Evolutionary conservation across 1,140 invertebrate species (phyloP).

Genomic region (Leptopilina clavipes): DNA sequence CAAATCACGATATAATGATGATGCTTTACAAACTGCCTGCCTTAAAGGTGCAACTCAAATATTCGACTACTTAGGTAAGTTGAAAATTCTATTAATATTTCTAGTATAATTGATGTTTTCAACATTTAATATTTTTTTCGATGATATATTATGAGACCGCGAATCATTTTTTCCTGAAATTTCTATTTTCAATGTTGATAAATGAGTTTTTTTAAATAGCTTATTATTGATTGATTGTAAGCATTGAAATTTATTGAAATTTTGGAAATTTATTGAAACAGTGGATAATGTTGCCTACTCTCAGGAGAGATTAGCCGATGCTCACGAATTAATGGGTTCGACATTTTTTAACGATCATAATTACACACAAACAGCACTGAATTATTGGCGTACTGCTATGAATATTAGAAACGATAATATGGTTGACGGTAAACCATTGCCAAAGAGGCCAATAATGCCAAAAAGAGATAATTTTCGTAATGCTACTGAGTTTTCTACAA

Average conservation of each 20-base stretch:
- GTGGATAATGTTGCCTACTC: constrained; percentile 76
- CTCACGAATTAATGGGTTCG: constrained; percentile 88
- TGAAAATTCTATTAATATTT: not conserved
- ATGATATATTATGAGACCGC: too few relatives aligned
- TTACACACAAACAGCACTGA: constrained; percentile 79
- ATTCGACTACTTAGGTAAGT: constrained; percentile 82
- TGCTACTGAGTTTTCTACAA: constrained; percentile 82
- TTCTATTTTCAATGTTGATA: constrained; percentile 6
- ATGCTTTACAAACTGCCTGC: constrained; percentile 92
- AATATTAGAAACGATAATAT: constrained; percentile 73
- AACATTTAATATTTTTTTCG: not conserved
- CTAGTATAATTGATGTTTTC: not conserved
- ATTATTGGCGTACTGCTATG: constrained; percentile 82
- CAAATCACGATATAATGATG: constrained; percentile 88
- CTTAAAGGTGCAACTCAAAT: constrained; percentile 90
- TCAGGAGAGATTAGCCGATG: constrained; percentile 84
- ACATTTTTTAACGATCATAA: constrained; percentile 90
- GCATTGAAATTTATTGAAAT: too few relatives aligned
- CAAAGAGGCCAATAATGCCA: constrained; percentile 77
- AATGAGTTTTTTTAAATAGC: too few relatives aligned
- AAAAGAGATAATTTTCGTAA: constrained; percentile 79
- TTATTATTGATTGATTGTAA: too few relatives aligned
- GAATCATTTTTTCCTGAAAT: not conserved
- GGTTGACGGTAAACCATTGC: constrained; percentile 64
- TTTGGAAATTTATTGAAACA: constrained; percentile 43